Base-by-base conservation (phyloP, 2,113 vertebrate genomes). In the Nesospiza acunhae region DNA sequence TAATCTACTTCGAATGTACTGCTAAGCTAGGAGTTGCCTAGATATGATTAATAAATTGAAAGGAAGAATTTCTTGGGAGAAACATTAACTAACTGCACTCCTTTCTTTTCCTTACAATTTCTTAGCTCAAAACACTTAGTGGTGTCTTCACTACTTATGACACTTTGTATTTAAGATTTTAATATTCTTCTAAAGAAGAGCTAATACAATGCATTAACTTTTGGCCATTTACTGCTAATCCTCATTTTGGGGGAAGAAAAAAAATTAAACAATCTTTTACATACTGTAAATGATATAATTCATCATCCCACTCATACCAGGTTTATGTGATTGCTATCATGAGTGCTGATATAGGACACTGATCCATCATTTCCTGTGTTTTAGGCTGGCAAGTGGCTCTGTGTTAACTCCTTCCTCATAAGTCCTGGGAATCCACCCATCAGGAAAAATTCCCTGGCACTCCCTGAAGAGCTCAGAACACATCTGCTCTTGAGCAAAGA, bases 311-410 rank as follows among this genome's bases (percentile, higher is more conserved):
- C 69, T 96, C 94, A 87, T 84, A 78, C 80, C 42, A 84, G 79
- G 90, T 76, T 90, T 89, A 94, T 90, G 72, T 81, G 87, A 91
- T 70, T 68, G 83, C 72, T 81, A 84, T 92, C 64, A 58, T 12
- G 39, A 1, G 8, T 67, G 49, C 49, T 90, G 85, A 92, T 96
- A 92, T 87, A 95, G 88, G 76, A 92, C 37, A 39, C 64, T 44
- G 79, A 92, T 96, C 88, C 88, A 84, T 94, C 85, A 93, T 92
- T 92, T 93, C 76, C 66, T 81, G 1, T 67, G 49, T 44, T 81
- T 76, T 64, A 72, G 26, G 56, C 6, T 87, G 81, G 77, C 89
- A 95, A 56, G 60, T 30, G 39, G n/a, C 47, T 85, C 31, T 50
- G 27, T 26, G 12, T 84, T 94, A 93, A 95, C 88, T 91, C 73